Evolutionary conservation across 92 coral and sea anemone genomes (phyloP).

Genomic region (Palythoa grandiflora): DNA sequence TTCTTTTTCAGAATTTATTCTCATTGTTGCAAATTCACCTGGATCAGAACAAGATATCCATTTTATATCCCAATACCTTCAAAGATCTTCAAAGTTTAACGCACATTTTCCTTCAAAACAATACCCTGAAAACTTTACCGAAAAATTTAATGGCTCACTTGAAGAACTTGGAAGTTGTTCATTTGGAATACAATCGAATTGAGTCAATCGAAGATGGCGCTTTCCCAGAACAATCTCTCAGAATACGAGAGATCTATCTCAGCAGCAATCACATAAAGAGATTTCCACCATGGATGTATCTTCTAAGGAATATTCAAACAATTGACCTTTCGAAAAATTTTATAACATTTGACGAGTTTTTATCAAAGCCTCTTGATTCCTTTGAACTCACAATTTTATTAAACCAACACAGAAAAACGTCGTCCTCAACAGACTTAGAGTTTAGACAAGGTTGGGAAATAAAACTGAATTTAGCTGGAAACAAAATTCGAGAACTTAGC

Average conservation of each 20-base stretch:
- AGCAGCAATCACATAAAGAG: background rate
- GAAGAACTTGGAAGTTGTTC: slow-evolving; percentile 40
- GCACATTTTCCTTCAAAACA: too few species aligned
- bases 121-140: too few species aligned
- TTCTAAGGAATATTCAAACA: slow-evolving; percentile 31
- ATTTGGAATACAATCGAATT: slow-evolving; percentile 57
- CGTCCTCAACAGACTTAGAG: slow-evolving; percentile 14
- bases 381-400: slow-evolving; percentile 23
- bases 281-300: slow-evolving; percentile 30
- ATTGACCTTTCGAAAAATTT: slow-evolving; percentile 61
- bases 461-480: slow-evolving; percentile 59
- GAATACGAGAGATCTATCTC: background rate
- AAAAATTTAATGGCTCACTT: too few species aligned
- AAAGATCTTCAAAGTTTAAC: too few species aligned
- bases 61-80: too few species aligned
- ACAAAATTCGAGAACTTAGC: slow-evolving; percentile 37
- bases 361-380: slow-evolving; percentile 41
- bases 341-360: slow-evolving; percentile 49
- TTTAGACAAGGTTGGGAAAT: slow-evolving; percentile 41
- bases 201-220: slow-evolving; percentile 33
- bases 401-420: slow-evolving; percentile 56
- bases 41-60: too few species aligned
- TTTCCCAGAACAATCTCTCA: background rate
- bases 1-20: too few species aligned
- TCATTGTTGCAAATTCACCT: too few species aligned